These are phyloP conservation scores for Gastracanthus pulcherrimus DNA, from an alignment of 2,888 invertebrate species.

Conservation along the genomic window DNA sequence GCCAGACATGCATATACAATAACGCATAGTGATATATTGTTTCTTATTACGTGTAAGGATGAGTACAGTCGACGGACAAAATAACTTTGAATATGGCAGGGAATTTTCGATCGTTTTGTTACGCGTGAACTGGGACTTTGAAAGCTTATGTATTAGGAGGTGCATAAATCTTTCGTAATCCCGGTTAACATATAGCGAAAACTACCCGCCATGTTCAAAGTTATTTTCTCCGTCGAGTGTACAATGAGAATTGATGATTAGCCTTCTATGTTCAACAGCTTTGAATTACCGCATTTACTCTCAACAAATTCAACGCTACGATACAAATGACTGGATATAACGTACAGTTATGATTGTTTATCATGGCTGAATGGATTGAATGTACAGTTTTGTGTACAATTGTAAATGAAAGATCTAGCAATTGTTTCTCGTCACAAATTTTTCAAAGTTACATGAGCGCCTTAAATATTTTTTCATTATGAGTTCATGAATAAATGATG, in stretches of 20 bases:
- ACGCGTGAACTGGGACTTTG: too few species aligned
- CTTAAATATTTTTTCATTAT: background rate
- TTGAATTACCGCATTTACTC: background rate
- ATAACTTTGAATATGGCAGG: too few species aligned
- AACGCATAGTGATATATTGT: constrained; percentile 7
- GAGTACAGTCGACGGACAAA: too few species aligned
- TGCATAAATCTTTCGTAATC: too few species aligned
- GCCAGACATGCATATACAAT: background rate
- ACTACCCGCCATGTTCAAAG: too few species aligned
- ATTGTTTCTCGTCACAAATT: background rate
- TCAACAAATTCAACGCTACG: background rate
- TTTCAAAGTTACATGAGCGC: too few species aligned
- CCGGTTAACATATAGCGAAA: too few species aligned
- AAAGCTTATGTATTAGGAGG: too few species aligned
- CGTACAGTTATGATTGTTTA: background rate
- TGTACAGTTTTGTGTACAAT: background rate
- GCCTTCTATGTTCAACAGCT: background rate
- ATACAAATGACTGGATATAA: background rate
- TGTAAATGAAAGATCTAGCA: background rate
- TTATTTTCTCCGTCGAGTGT: too few species aligned
- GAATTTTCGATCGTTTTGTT: too few species aligned
- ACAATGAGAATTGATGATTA: constrained; percentile 31
- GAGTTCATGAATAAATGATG: background rate
- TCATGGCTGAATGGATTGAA: too few species aligned
- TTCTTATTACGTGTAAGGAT: constrained; percentile 14